Conservation (phyloP, 2,888 invertebrate species). For the Amaurobius ferox region DNA sequence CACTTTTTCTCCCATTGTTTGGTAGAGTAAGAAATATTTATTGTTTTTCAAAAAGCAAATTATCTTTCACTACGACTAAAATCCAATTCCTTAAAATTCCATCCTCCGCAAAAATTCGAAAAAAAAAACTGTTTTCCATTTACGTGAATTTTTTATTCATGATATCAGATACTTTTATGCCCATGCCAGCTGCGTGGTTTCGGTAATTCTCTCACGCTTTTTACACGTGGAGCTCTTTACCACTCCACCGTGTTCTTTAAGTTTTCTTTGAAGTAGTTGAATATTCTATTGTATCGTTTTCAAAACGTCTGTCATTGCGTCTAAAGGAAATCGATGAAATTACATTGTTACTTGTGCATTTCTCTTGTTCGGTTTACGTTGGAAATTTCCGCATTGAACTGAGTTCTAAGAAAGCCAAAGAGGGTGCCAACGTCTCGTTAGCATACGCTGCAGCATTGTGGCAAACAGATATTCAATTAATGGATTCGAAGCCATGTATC, state of each 20-base stretch:
- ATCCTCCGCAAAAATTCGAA: neutral
- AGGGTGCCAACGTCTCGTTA: neutral
- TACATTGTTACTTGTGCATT: slow-evolving; percentile 43
- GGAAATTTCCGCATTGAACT: neutral
- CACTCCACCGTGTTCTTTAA: neutral
- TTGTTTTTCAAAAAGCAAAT: no score
- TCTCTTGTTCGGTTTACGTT: neutral
- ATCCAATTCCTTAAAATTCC: no score
- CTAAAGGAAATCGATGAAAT: slow-evolving; percentile 59
- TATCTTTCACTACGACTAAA: no score
- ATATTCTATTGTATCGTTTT: slow-evolving; percentile 43
- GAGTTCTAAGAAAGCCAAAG: neutral
- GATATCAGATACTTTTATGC: slow-evolving; percentile 30
- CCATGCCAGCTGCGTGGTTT: slow-evolving; percentile 23
- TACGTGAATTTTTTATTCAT: slow-evolving; percentile 27
- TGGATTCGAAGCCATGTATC: neutral
- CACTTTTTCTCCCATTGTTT: no score
- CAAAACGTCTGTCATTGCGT: slow-evolving; percentile 47
- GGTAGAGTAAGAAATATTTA: no score
- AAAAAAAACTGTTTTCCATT: neutral
- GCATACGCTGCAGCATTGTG: neutral
- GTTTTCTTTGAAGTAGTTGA: slow-evolving; percentile 25
- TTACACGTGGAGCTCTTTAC: slow-evolving; percentile 7
- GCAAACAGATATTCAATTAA: neutral
- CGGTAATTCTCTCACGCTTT: slow-evolving; percentile 35